A percentile compares a stretch with the other conserved stretches of the same genome.
Evolutionary conservation across 2,113 vertebrate genomes (phyloP).

Genomic region (Hippocampus mohnikei): DNA sequence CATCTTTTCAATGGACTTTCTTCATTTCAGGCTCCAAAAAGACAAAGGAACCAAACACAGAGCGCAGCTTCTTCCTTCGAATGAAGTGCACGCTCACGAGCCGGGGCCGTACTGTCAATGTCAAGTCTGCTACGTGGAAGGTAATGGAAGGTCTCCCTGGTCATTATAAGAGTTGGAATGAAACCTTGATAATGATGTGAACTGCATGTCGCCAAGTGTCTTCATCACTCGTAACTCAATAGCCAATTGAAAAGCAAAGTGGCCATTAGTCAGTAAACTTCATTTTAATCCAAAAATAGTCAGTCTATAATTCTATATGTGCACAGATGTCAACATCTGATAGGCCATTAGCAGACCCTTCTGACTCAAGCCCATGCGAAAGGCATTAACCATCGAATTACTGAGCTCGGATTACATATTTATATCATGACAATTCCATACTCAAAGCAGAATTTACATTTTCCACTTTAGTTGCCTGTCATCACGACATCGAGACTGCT

Average conservation of each 20-base stretch:
- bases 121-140: slow-evolving; percentile 98
- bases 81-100: slow-evolving; percentile 98
- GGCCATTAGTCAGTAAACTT: not conserved
- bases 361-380: not conserved
- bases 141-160: slow-evolving; percentile 53
- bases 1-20: not conserved
- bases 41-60: slow-evolving; percentile 85
- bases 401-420: not conserved
- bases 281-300: not conserved
- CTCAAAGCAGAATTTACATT: not conserved
- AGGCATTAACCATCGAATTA: not conserved
- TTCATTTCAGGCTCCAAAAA: slow-evolving; percentile 84
- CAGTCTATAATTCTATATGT: not conserved
- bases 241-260: slow-evolving; percentile 2
- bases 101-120: slow-evolving; percentile 93
- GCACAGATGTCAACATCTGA: not conserved
- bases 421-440: not conserved
- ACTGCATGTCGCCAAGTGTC: not conserved
- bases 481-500: too few species aligned
- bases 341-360: not conserved
- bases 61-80: slow-evolving; percentile 89
- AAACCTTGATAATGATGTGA: not conserved
- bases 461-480: too few species aligned
- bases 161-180: not conserved
- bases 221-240: not conserved